Evolutionary conservation across 1,140 invertebrate species (phyloP), one percentile per base, ranked within the genome.

Genomic region (Drosophila prosaltans): DNA sequence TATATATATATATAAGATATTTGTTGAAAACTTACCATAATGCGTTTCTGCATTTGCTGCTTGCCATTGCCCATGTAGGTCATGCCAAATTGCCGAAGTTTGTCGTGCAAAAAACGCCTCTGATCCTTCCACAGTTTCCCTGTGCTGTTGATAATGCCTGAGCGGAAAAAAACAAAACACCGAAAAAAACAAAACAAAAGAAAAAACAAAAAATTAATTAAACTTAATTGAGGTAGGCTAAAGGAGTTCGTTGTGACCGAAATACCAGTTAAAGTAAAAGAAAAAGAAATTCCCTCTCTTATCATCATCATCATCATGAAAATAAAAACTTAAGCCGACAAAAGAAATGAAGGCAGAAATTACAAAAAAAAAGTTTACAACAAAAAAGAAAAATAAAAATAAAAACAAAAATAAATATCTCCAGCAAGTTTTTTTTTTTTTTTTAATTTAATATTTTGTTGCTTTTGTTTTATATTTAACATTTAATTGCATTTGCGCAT

Each of bases 71-170:
- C 96, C 92, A 96, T 94, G 88, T 95, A 95, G 65, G 96, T 97
- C 95, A 98, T 97, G 9, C 98, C 98, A 76, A 99, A 98, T 78
- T 96, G 95, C 36, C 97, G 94, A 2, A 99, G 93, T 65, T 97
- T 96, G 71, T 97, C 95, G 80, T 99, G 97, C 10, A 99, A 93
- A 93, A 99, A 99, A 70, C 95, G 95, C 62, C 98, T 94, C 91
- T 99, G 97, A 75, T 97, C 96, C 91, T 97, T 97, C 98, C 98
- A 99, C 79, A 98, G 93, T 66, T 95, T 95, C 59, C 98, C 98
- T 73, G 97, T 96, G 65, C 96, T 96, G 92, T 98, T 98, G 78
- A 98, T 95, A 70, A 98, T 95, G 81, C 98, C 98, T 98, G 93
- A 43, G 28, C 10, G 8, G 58, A 26, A 21, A 21, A 32, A 16